Evolutionary conservation across 2,113 vertebrate species (phyloP).

Genomic region (Brienomyrus longianalis): DNA sequence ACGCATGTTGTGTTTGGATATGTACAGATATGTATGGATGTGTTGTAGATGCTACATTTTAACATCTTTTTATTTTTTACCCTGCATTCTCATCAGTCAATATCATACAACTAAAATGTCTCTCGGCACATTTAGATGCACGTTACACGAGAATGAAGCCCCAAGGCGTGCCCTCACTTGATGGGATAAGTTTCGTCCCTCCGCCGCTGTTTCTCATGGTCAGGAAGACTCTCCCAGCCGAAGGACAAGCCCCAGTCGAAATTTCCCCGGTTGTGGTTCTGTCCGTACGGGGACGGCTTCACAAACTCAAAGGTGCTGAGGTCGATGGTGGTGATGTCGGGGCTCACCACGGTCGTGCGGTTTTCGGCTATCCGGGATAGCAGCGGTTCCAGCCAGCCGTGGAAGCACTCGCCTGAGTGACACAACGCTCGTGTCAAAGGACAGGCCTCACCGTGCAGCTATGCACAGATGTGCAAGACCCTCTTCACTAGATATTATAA

Average conservation of each 20-base stretch:
- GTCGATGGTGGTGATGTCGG: slow-evolving; percentile 95
- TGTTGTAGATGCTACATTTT: background rate
- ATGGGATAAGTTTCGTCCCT: slow-evolving; percentile 95
- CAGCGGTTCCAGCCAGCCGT: slow-evolving; percentile 92
- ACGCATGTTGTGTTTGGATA: background rate
- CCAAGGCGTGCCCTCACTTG: slow-evolving; percentile 55
- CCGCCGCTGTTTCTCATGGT: slow-evolving; percentile 77
- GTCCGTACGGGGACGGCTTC: slow-evolving; percentile 88
- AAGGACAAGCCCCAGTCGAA: slow-evolving; percentile 96
- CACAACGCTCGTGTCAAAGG: background rate
- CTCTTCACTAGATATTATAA: background rate
- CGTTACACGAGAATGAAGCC: background rate
- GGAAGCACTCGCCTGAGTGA: slow-evolving; percentile 83
- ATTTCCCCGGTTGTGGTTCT: slow-evolving; percentile 90
- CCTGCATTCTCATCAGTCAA: background rate
- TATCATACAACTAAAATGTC: background rate
- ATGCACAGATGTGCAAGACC: background rate
- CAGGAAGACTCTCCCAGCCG: slow-evolving; percentile 89
- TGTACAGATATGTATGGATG: background rate
- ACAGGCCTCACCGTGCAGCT: background rate
- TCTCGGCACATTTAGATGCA: background rate
- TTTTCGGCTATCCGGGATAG: slow-evolving; percentile 90
- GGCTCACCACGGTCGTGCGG: slow-evolving; percentile 84
- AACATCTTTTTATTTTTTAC: background rate
- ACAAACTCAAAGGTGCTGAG: slow-evolving; percentile 92